phyloP scores from a whole-genome alignment of 2,797 vertebrate genomes.

The Tapirus indicus region DNA sequence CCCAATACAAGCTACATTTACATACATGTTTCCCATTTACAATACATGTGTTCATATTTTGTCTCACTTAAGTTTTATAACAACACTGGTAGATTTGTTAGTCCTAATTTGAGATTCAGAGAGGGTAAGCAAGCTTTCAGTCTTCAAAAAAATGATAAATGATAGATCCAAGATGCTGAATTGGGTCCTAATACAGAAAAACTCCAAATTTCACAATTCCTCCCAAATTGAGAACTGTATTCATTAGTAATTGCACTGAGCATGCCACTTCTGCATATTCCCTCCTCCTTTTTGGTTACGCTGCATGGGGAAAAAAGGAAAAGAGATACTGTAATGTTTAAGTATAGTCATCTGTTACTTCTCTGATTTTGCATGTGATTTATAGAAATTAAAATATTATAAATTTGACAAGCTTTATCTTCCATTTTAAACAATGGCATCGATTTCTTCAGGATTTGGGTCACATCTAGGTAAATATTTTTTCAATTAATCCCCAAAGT shows the following conservation, averaged over 20 bases:
- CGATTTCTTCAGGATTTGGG: background rate
- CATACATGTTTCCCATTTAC: background rate
- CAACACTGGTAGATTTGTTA: background rate
- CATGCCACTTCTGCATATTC: rapidly evolving
- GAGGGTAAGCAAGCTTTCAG: rapidly evolving
- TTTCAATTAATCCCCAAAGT: background rate
- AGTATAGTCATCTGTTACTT: background rate
- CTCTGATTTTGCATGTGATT: background rate
- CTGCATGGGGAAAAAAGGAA: background rate
- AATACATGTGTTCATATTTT: background rate
- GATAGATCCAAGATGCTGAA: background rate
- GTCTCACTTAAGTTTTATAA: background rate
- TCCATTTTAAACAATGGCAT: background rate
- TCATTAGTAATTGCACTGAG: background rate
- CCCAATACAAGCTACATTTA: background rate
- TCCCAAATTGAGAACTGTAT: background rate
- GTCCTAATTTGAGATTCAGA: background rate
- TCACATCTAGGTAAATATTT: background rate
- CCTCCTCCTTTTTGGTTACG: background rate
- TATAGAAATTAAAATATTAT: background rate
- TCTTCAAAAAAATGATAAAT: background rate
- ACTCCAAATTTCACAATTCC: background rate
- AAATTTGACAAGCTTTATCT: background rate
- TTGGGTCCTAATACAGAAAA: background rate
- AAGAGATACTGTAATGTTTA: background rate